Evolutionary conservation across 2,113 vertebrate genomes (phyloP), one percentile per base, ranked within the genome.

Genomic region (Heterotilapia buettikoferi): DNA sequence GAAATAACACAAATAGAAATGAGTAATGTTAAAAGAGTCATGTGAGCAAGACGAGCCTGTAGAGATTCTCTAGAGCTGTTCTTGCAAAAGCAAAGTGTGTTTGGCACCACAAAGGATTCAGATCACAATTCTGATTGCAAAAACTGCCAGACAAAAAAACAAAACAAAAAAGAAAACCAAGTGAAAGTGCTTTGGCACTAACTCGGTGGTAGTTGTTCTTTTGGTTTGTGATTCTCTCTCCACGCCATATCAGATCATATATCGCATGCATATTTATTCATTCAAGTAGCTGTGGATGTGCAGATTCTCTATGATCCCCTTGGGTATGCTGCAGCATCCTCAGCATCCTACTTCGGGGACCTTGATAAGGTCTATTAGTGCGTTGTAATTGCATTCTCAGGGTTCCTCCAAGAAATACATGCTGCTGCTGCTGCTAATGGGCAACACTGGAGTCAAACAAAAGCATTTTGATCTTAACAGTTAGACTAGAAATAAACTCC

Each of bases 181-280:
- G 19, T 40, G 1, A 68, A 40, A 68, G 66, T 71, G 7, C 2
- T 71, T 71, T 71, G 36, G 3, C 36, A 71, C n/a, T 40, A 24
- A 24, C n/a, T 68, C 4, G 0, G 1, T 2, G 36, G 36, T 40
- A 36, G 31, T 19, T 63, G 31, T 63, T 63, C 29, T 31, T 63
- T 63, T 63, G 18, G 18, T 36, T 36, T 7, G 59, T 63, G 59
- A 63, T 2, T 63, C 31, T 19, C 59, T 36, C n/a, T 12, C 36
- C 36, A 0, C 0, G 5, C 38, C 13, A 43, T 26, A 71, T 71
- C 2, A 71, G 12, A 16, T 71, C 38, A 68, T 66, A 0, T 68
- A 26, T 73, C 8, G 6, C 40, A 45, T 6, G 13, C 21, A 40
- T 6, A 73, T 45, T 73, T 45, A 73, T 73, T 45, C 2, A 24